These are phyloP conservation scores for Drosophila nr. fundita DNA, from an alignment of 2,888 invertebrate genomes.

Conservation along the genomic window DNA sequence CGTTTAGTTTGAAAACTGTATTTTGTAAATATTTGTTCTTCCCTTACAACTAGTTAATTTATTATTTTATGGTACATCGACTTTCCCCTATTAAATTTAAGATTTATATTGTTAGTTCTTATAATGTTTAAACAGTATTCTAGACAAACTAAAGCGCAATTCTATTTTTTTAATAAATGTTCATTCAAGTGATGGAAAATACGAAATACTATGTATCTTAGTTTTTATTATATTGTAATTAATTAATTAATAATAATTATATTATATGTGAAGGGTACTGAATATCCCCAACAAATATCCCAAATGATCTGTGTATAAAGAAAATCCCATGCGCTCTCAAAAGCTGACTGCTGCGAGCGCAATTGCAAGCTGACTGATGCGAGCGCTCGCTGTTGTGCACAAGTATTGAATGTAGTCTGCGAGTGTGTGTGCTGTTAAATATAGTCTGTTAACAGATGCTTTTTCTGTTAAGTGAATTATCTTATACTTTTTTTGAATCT, in stretches of 20 bases:
- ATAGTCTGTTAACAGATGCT: neutral
- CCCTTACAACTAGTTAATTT: constrained; percentile 53
- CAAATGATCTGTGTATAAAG: constrained; percentile 7
- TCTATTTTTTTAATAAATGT: constrained; percentile 27
- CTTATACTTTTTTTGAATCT: neutral
- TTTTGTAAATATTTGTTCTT: constrained; percentile 22
- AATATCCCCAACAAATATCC: constrained; percentile 5
- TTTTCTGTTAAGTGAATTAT: constrained; percentile 2
- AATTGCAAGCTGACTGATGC: constrained; percentile 12
- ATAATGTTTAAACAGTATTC: constrained; percentile 69
- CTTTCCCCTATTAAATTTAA: constrained; percentile 49
- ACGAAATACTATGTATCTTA: neutral
- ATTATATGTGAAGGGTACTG: neutral
- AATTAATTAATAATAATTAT: neutral
- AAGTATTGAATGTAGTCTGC: neutral
- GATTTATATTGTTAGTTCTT: constrained; percentile 58
- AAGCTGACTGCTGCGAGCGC: constrained; percentile 22
- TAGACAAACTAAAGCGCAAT: constrained; percentile 62
- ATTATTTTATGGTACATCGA: constrained; percentile 62
- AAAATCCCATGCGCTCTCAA: constrained; percentile 2
- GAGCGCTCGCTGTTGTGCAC: neutral
- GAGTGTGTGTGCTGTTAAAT: neutral
- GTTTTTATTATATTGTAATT: neutral
- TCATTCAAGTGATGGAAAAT: constrained; percentile 46
- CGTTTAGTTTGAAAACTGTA: constrained; percentile 27